phyloP scores from a whole-genome alignment of 1,140 invertebrate genomes.

The Sminthurides bifidus region DNA sequence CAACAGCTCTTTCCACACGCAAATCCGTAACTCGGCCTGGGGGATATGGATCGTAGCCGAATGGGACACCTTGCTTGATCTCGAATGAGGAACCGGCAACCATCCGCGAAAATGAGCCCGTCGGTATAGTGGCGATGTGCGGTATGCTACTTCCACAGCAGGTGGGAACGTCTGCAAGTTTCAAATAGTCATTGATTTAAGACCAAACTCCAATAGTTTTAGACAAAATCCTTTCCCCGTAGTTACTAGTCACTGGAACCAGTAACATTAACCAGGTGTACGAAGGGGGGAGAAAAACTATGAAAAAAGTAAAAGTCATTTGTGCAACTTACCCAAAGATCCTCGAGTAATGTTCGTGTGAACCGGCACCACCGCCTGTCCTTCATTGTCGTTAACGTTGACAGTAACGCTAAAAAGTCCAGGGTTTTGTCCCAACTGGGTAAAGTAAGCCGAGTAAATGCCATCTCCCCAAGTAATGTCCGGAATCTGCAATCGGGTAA shows the following conservation, averaged over 20 bases:
- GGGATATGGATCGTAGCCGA: slow-evolving; percentile 33
- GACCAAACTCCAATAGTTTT: neutral
- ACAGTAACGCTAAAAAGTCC: slow-evolving; percentile 33
- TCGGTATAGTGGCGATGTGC: slow-evolving; percentile 32
- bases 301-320: neutral
- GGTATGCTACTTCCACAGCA: slow-evolving; percentile 34
- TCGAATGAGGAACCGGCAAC: slow-evolving; percentile 31
- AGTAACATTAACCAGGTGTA: neutral
- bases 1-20: slow-evolving; percentile 27
- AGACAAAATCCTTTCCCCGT: slow-evolving; percentile 1
- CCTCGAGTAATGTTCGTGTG: slow-evolving; percentile 29
- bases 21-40: slow-evolving; percentile 33
- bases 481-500: slow-evolving; percentile 27
- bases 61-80: slow-evolving; percentile 25
- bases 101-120: slow-evolving; percentile 30
- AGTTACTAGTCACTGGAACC: neutral
- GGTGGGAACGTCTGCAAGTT: slow-evolving; percentile 22
- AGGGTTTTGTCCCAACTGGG: slow-evolving; percentile 32
- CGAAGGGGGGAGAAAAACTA: neutral
- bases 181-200: slow-evolving; percentile 1
- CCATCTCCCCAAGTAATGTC: slow-evolving; percentile 33
- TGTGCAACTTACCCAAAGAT: slow-evolving; percentile 16
- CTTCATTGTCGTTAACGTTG: slow-evolving; percentile 31
- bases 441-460: slow-evolving; percentile 34
- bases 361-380: slow-evolving; percentile 31